Conservation (phyloP, 2,888 invertebrate genomes). For the Synergus japonicus region DNA sequence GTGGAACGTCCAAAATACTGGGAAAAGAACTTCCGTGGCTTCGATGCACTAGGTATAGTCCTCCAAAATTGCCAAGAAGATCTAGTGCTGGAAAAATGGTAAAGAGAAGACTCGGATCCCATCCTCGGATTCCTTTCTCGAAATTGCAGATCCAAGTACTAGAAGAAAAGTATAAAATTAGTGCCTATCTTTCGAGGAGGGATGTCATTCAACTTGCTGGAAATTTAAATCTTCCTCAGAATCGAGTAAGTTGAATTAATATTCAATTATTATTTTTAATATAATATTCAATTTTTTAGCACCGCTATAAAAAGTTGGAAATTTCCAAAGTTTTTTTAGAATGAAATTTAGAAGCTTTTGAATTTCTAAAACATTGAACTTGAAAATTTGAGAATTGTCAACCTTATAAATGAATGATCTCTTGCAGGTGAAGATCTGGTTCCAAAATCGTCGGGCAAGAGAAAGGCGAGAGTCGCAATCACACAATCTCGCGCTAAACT, state of each 20-base stretch:
- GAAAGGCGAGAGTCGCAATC: slow-evolving; percentile 82
- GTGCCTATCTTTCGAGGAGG: slow-evolving; percentile 85
- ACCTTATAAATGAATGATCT: not conserved
- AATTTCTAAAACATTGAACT: too few species aligned
- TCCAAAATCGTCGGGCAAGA: slow-evolving; percentile 88
- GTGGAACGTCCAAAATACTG: not conserved
- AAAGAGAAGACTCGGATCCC: slow-evolving; percentile 69
- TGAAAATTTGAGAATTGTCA: too few species aligned
- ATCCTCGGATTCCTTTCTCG: slow-evolving; percentile 85
- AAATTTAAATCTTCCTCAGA: slow-evolving; percentile 83
- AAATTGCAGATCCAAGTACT: slow-evolving; percentile 83
- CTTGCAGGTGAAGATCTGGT: slow-evolving; percentile 84
- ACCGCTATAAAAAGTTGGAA: too few species aligned
- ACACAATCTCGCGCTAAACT: not conserved
- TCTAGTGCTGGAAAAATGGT: slow-evolving; percentile 56
- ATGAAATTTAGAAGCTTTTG: too few species aligned
- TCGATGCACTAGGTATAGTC: slow-evolving; percentile 85
- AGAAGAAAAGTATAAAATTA: slow-evolving; percentile 84
- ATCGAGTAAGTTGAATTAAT: slow-evolving; percentile 79
- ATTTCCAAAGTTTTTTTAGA: too few species aligned
- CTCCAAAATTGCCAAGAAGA: slow-evolving; percentile 85
- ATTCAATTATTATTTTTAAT: too few species aligned
- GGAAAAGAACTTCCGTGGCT: slow-evolving; percentile 79
- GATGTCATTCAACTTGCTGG: slow-evolving; percentile 83
- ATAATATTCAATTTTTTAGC: not conserved